Base-by-base conservation (phyloP, 2,113 vertebrate genomes). In the Thunnus maccoyii region DNA sequence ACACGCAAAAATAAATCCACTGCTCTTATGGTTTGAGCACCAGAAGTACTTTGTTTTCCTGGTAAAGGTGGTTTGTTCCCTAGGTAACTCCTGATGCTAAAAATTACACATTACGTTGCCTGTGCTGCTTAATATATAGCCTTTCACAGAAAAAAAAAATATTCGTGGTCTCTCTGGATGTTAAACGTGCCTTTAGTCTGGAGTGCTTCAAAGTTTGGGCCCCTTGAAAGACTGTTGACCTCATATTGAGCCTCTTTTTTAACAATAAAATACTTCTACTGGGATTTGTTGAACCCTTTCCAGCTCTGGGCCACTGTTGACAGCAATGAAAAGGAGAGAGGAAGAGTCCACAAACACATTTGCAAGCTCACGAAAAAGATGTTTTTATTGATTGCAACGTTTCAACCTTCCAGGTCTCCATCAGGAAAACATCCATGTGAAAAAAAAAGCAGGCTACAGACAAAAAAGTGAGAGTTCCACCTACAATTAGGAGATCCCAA, bases 1-100 rank as follows among this genome's bases (percentile, higher is more conserved):
- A 15, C 10, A 47, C 5, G 4, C 16, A 60, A 66, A 73, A 52
- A 58, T 41, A 18, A 25, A 11, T 13, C 18, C 18, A 4, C 36
- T 41, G 6, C 36, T 41, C 36, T 41, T 41, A 25, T 48, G 51
- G 36, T 57, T 58, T 17, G 15, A 67, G 14, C 14, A 58, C 36
- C 22, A 25, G 13, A 15, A 60, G 7, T 16, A 68, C 17, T 85
- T 81, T 84, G 25, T 80, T 72, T 62, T 62, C 50, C 55, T 51
- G 46, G 22, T 30, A 27, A 78, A 75, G 16, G 64, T 82, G 72
- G 16, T 52, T 73, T 67, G 87, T 89, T 91, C 69, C 84, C 86
- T 69, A 83, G 84, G 92, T 85, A 89, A 90, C 80, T 75, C 62
- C 72, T 80, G 68, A 85, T 81, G 86, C 75, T 85, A 66, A 83